Evolutionary conservation across 1,140 invertebrate species (phyloP).

Genomic region (Euura lappo): DNA sequence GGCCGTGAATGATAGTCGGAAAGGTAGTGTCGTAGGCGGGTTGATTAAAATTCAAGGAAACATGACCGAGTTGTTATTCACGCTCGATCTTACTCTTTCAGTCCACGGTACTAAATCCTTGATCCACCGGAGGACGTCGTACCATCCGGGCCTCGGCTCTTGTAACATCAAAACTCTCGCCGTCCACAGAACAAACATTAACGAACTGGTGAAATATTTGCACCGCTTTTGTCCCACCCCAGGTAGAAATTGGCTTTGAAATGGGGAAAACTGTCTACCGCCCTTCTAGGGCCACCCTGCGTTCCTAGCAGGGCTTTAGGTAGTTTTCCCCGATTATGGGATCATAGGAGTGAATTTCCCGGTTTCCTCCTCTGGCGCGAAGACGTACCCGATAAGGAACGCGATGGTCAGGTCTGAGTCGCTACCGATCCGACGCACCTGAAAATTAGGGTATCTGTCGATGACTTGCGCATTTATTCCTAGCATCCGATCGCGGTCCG

Average conservation of each 20-base stretch:
- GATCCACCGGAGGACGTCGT: constrained; percentile 8
- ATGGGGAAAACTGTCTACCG: not conserved
- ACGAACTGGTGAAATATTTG: constrained; percentile 28
- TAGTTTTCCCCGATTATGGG: no score
- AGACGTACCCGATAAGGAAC: no score
- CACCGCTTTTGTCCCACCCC: constrained; percentile 32
- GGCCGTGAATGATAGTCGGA: not conserved
- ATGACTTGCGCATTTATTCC: not conserved
- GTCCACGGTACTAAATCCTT: not conserved
- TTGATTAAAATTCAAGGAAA: constrained; percentile 18
- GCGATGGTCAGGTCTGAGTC: not conserved
- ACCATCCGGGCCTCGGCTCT: constrained; percentile 3
- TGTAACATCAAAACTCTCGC: not conserved
- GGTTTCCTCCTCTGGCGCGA: no score
- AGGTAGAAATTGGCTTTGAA: constrained; percentile 7
- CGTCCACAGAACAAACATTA: constrained; percentile 13
- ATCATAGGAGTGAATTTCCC: no score
- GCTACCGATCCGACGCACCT: not conserved
- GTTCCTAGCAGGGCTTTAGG: no score
- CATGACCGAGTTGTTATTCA: constrained; percentile 10
- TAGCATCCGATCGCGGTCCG: not conserved
- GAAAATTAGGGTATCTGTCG: not conserved
- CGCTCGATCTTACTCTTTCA: not conserved
- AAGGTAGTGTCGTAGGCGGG: not conserved
- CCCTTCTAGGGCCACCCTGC: not conserved